phyloP scores from a whole-genome alignment of 2,888 invertebrate genomes.

The Cataglyphis rosenhaueri region DNA sequence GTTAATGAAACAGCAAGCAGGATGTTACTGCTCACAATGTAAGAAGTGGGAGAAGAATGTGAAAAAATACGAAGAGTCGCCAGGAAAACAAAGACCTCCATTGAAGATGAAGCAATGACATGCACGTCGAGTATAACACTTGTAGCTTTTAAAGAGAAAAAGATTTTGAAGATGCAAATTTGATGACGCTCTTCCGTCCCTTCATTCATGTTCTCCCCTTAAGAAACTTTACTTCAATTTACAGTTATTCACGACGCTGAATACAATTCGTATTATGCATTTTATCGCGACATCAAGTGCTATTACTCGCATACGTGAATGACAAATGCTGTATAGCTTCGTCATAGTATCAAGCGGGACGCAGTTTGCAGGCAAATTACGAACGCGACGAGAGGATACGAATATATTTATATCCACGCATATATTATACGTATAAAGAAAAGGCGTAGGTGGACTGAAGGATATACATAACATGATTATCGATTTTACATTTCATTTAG shows the following conservation, averaged over 20 bases:
- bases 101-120: constrained; percentile 30
- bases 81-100: constrained; percentile 26
- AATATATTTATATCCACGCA: constrained; percentile 2
- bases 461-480: background rate
- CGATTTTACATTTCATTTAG: background rate
- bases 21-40: background rate
- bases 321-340: background rate
- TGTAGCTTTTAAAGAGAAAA: constrained; percentile 5
- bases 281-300: constrained; percentile 26
- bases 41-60: background rate
- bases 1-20: constrained; percentile 27
- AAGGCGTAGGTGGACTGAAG: background rate
- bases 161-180: constrained; percentile 42
- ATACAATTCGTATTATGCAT: constrained; percentile 30
- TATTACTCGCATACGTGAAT: background rate
- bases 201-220: background rate
- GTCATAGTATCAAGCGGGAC: constrained; percentile 4
- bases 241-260: constrained; percentile 34
- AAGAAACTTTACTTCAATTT: constrained; percentile 16
- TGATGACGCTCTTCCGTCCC: constrained; percentile 2
- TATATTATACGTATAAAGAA: background rate
- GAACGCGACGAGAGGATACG: background rate
- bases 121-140: constrained; percentile 7
- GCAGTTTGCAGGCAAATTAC: constrained; percentile 25
- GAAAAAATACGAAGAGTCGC: background rate